Evolutionary conservation across 2,113 vertebrate species (phyloP), one percentile per base, ranked within the genome.

Genomic region (Vanacampus margaritifer): DNA sequence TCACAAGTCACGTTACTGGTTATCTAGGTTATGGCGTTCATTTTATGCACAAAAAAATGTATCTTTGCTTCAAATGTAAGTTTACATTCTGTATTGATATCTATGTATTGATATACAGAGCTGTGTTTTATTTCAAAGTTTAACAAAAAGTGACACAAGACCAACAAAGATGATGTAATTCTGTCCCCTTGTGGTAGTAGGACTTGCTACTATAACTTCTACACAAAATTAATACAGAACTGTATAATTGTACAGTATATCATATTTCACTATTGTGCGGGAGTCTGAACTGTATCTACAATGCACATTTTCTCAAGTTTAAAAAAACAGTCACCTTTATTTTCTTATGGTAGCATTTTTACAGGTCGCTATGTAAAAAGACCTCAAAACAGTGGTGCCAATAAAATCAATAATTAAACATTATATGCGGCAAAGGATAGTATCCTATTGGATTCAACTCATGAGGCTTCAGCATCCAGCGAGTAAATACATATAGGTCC

Each of bases 261-360:
- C 28, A 41, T 41, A 41, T 41, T 41, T 41, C 7, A 41, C 2
- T 11, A 9, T 1, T 41, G 39, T 12, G 12, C 9, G 12, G 10
- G 1, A 41, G 12, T 41, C 16, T 24, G 28, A 54, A 54, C 12
- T 24, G 51, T 23, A 51, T n/a, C 21, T 3, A n/a, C 16, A 0
- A 3, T 54, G 23, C 6, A 56, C 26, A 16, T 43, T 62, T 43
- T 14, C 0, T 6, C 37, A 66, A 67, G 80, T 76, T 90, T n/a
- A n/a, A 84, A 88, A 91, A 93, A 91, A 90, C 88, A 91, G 77
- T 84, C 79, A 78, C 76, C 85, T 92, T 92, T 93, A 91, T 90
- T 92, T 85, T 84, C 79, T 79, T 69, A 82, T 77, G 85, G 85
- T 89, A 81, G 75, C 89, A 89, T 90, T 90, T n/a, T 89, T 88